These are phyloP conservation scores for Triplophysa dalaica DNA, from an alignment of 2,113 vertebrate species.

Conservation along the genomic window DNA sequence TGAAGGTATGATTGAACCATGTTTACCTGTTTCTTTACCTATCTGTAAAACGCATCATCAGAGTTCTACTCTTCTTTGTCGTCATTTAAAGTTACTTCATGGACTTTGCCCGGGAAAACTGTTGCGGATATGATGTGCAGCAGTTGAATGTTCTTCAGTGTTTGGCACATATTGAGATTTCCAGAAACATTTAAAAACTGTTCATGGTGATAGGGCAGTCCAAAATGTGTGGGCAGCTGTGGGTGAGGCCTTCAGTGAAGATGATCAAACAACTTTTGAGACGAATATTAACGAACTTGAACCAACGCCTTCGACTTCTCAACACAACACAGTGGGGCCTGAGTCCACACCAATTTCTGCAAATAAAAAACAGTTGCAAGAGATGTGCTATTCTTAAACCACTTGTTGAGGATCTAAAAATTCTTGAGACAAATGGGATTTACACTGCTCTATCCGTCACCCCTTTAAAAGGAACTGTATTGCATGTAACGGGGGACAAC, in stretches of 20 bases:
- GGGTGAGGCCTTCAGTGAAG: not conserved
- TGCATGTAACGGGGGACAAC: too few species aligned
- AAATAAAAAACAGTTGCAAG: not conserved
- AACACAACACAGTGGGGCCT: not conserved
- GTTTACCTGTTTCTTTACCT: not conserved
- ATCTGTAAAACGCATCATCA: not conserved
- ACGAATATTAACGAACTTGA: not conserved
- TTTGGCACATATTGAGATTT: constrained; percentile 33
- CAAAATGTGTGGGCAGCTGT: not conserved
- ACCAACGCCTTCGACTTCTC: not conserved
- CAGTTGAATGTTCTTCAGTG: constrained; percentile 25
- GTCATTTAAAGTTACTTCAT: not conserved
- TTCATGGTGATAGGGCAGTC: not conserved
- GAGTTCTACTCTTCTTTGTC: not conserved
- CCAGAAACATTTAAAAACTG: not conserved
- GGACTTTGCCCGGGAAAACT: constrained; percentile 6
- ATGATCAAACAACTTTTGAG: not conserved
- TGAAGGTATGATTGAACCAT: not conserved
- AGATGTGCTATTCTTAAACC: not conserved
- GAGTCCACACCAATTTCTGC: not conserved
- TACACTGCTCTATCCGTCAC: not conserved
- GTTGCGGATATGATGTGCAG: constrained; percentile 21
- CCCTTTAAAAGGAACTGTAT: too few species aligned
- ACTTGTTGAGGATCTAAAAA: constrained; percentile 24
- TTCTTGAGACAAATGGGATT: constrained; percentile 4